phyloP scores from a whole-genome alignment of 2,113 vertebrate species.

The Pseudorhombus dupliciocellatus region DNA sequence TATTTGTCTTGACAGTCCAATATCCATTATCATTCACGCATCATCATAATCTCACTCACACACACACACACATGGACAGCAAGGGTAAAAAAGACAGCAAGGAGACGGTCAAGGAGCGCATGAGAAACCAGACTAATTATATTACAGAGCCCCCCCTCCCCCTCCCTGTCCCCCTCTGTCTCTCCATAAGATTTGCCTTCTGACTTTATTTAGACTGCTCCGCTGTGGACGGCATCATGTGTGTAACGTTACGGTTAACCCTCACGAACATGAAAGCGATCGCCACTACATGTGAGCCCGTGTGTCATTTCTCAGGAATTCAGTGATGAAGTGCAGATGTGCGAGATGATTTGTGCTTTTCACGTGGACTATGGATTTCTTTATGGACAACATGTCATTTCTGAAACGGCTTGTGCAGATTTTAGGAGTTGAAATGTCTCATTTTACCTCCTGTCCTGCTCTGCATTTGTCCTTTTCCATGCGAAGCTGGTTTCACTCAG shows the following conservation, averaged over 20 bases:
- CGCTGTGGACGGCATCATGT: neutral
- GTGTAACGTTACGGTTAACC: conserved; percentile 10
- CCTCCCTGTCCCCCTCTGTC: neutral
- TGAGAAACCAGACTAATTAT: conserved; percentile 37
- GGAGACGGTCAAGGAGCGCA: conserved; percentile 41
- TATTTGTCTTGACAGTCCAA: conserved; percentile 39
- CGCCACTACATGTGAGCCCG: neutral
- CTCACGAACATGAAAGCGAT: neutral
- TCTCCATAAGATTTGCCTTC: neutral
- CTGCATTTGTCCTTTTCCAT: too few species aligned
- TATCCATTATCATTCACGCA: conserved; percentile 54
- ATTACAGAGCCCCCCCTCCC: conserved; percentile 6
- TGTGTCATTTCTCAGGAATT: neutral
- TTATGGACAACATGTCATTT: neutral
- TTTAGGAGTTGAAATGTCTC: too few species aligned
- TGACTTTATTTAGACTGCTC: neutral
- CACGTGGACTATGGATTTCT: neutral
- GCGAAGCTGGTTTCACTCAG: too few species aligned
- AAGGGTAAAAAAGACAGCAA: conserved; percentile 53
- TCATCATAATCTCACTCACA: conserved; percentile 44
- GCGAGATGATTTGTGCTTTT: neutral
- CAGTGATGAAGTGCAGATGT: neutral
- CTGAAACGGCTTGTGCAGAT: too few species aligned
- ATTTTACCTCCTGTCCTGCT: too few species aligned
- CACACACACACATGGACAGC: conserved; percentile 23